Percentiles rank a stretch among this genome's conserved stretches.
phyloP scores from a whole-genome alignment of 2,888 invertebrate genomes.

The Marronus borbonicus region DNA sequence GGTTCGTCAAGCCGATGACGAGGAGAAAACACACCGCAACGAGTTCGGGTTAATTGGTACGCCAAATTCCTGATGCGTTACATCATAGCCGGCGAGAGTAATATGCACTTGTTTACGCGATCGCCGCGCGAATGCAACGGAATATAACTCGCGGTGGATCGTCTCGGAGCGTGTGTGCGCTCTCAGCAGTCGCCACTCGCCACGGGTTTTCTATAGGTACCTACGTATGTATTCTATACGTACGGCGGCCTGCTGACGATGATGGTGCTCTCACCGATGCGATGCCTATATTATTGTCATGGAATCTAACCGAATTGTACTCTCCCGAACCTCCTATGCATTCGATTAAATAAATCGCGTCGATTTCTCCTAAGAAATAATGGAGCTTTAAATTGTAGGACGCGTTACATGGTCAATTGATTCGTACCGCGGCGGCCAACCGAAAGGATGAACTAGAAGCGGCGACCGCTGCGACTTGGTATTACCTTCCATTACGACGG shows the following conservation, averaged over 20 bases:
- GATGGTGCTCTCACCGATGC: not conserved
- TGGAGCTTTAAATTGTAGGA: not conserved
- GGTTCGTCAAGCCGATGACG: slow-evolving; percentile 45
- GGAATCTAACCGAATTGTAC: not conserved
- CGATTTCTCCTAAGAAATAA: not conserved
- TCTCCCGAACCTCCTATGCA: not conserved
- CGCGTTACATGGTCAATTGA: slow-evolving; percentile 30
- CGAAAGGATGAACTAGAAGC: slow-evolving; percentile 35
- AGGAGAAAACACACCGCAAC: slow-evolving; percentile 45
- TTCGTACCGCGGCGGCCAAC: slow-evolving; percentile 27
- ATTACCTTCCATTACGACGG: slow-evolving; percentile 44
- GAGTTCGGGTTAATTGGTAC: slow-evolving; percentile 50
- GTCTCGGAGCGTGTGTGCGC: slow-evolving; percentile 25
- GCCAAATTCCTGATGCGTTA: slow-evolving; percentile 51
- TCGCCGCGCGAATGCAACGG: slow-evolving; percentile 46
- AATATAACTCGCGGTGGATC: slow-evolving; percentile 39
- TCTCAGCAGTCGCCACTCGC: not conserved
- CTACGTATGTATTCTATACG: not conserved
- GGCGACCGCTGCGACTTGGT: slow-evolving; percentile 17
- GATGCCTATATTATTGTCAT: not conserved
- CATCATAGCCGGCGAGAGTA: slow-evolving; percentile 50
- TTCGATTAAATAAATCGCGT: not conserved
- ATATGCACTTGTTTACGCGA: slow-evolving; percentile 52
- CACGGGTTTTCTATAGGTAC: slow-evolving; percentile 8
- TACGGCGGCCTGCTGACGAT: not conserved